Base-by-base conservation (phyloP, 2,888 invertebrate genomes). In the Acronicta aceris region DNA sequence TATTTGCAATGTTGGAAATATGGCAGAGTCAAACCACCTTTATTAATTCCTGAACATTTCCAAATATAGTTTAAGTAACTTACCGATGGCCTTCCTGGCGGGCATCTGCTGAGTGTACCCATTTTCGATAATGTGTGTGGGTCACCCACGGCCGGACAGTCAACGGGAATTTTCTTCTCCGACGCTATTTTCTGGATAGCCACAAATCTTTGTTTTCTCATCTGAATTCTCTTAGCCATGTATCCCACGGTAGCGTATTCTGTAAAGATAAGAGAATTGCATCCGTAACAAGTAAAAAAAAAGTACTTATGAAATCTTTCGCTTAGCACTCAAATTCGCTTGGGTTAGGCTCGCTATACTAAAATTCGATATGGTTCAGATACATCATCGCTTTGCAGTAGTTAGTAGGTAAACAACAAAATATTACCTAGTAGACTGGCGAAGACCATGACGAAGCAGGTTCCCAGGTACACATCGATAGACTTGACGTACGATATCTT, bases 381-480 rank as follows among this genome's bases (percentile, higher is more conserved):
- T 17, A 55, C 56, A 33, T 21, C 33, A 53, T 74, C 70, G 76
- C 77, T 57, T 58, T 54, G 74, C 66, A 54, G 43, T 56, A n/a
- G 12, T 27, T 12, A 62, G 48, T 45, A 17, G 1, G 5, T 62
- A 16, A 65, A 81, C 74, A 77, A 81, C 49, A 65, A 47, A 58
- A 51, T 51, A 53, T 97, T 96, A 98, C 98, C 98, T 95, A 99
- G 95, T 89, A 99, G 96, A 93, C 98, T 98, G 84, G 99, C 99
- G 96, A 99, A 99, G 89, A 99, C 99, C 99, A 99, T 99, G 91
- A 99, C 98, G 97, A 99, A 99, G 95, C 98, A 99, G 87, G 98
- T 99, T 87, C 98, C 98, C 95, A 99, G 95, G 95, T 98, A 99
- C 84, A 99, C 98, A 95, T 99, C 99, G 93, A 99, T 99, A 83